Conservation (phyloP, 2,888 invertebrate species). For the Linnaemya vulpina region DNA sequence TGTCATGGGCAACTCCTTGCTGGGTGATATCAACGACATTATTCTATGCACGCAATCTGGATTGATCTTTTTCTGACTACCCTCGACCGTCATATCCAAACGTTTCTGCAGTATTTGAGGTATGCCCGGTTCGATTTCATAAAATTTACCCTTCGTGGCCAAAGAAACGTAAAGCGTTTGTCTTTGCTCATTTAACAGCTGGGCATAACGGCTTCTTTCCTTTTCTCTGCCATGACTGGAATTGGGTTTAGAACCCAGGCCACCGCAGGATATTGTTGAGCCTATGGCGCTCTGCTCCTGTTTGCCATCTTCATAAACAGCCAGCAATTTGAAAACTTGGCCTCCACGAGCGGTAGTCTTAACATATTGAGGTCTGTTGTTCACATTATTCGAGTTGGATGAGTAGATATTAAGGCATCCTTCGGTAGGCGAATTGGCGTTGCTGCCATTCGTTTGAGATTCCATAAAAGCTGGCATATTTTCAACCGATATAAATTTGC, state of each 20-base stretch:
- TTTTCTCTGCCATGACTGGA: slow-evolving; percentile 79
- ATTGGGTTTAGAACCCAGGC: slow-evolving; percentile 71
- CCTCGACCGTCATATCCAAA: slow-evolving; percentile 73
- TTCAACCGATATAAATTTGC: slow-evolving; percentile 83
- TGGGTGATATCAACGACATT: slow-evolving; percentile 78
- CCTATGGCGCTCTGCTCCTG: slow-evolving; percentile 77
- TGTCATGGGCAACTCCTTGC: slow-evolving; percentile 79
- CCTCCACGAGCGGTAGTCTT: slow-evolving; percentile 89
- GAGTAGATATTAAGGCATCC: slow-evolving; percentile 77
- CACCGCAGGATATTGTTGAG: slow-evolving; percentile 67
- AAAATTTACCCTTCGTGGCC: slow-evolving; percentile 90
- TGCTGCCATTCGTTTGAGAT: slow-evolving; percentile 79
- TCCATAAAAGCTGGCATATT: slow-evolving; percentile 83
- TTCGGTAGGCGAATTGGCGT: slow-evolving; percentile 76
- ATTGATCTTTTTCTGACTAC: slow-evolving; percentile 80
- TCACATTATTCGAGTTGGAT: slow-evolving; percentile 70
- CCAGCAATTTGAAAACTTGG: slow-evolving; percentile 88
- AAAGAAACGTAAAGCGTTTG: slow-evolving; percentile 89
- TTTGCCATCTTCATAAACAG: slow-evolving; percentile 89
- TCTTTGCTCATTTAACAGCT: slow-evolving; percentile 89
- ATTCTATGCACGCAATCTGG: slow-evolving; percentile 82
- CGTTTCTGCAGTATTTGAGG: slow-evolving; percentile 82
- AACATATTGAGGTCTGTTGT: slow-evolving; percentile 85
- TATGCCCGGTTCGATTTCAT: slow-evolving; percentile 86
- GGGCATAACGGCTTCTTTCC: slow-evolving; percentile 87